Evolutionary conservation across 2,888 invertebrate species (phyloP).

Genomic region (Osmoderma eremita): DNA sequence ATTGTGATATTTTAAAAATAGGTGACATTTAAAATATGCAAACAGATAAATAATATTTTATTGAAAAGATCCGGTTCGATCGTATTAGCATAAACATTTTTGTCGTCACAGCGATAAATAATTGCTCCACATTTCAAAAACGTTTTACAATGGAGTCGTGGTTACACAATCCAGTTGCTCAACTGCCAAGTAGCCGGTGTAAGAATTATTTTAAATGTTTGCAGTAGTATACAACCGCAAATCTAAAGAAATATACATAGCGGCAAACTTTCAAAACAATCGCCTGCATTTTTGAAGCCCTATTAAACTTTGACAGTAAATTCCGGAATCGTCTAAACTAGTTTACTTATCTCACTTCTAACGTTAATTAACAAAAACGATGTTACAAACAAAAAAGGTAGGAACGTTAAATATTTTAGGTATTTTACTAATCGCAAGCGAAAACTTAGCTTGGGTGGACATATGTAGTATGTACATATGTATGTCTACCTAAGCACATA

Average conservation of each 20-base stretch:
- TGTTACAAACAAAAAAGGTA: slow-evolving; percentile 29
- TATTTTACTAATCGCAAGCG: slow-evolving; percentile 8
- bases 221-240: too few species aligned
- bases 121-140: slow-evolving; percentile 30
- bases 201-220: too few species aligned
- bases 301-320: too few species aligned
- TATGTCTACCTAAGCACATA: too few species aligned
- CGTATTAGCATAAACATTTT: slow-evolving; percentile 31
- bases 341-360: too few species aligned
- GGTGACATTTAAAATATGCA: slow-evolving; percentile 20
- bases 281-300: too few species aligned
- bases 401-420: slow-evolving; percentile 30
- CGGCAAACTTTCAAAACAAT: too few species aligned
- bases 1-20: slow-evolving; percentile 2
- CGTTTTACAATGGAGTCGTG: slow-evolving; percentile 16
- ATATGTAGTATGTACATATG: too few species aligned
- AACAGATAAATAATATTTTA: slow-evolving; percentile 22
- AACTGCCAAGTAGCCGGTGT: too few species aligned
- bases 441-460: too few species aligned
- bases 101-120: slow-evolving; percentile 17
- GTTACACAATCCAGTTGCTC: slow-evolving; percentile 17
- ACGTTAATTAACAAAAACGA: not conserved
- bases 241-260: too few species aligned
- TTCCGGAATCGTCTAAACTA: too few species aligned
- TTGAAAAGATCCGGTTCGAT: slow-evolving; percentile 24